Evolutionary conservation across 2,797 vertebrate genomes (phyloP).

Genomic region (Artibeus jamaicensis): DNA sequence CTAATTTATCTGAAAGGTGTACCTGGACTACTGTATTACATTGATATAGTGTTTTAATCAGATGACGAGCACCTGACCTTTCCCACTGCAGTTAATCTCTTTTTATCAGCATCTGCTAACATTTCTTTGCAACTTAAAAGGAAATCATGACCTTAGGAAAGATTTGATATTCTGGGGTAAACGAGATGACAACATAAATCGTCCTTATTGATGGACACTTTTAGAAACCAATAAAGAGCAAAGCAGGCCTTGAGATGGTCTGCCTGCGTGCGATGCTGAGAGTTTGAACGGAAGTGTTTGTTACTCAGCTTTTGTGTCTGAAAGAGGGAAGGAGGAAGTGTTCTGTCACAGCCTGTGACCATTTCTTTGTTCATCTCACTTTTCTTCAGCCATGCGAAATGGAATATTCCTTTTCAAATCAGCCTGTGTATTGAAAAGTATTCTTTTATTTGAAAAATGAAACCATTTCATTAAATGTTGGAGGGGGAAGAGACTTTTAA

Average conservation of each 20-base stretch:
- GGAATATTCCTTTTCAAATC: slow-evolving; percentile 45
- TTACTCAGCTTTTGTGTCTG: neutral
- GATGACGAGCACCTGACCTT: neutral
- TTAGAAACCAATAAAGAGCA: slow-evolving; percentile 36
- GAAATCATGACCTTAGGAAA: slow-evolving; percentile 47
- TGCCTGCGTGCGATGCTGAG: neutral
- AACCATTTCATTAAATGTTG: neutral
- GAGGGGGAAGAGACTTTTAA: neutral
- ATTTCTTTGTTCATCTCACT: slow-evolving; percentile 41
- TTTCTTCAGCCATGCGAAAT: slow-evolving; percentile 31
- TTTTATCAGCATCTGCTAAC: slow-evolving; percentile 40
- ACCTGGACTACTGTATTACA: neutral
- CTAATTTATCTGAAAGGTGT: slow-evolving; percentile 1
- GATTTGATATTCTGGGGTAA: slow-evolving; percentile 33
- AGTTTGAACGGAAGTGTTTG: neutral
- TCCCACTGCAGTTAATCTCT: slow-evolving; percentile 42
- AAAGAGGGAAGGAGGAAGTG: neutral
- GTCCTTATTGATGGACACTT: slow-evolving; percentile 18
- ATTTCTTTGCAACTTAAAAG: slow-evolving; percentile 51
- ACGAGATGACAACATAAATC: slow-evolving; percentile 53
- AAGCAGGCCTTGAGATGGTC: neutral
- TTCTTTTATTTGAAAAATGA: slow-evolving; percentile 52
- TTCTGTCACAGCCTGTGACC: neutral
- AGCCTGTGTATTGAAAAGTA: slow-evolving; percentile 16
- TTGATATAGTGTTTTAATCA: slow-evolving; percentile 38